Base-by-base conservation (phyloP, 2,888 invertebrate genomes). In the Ditula angustiorana region DNA sequence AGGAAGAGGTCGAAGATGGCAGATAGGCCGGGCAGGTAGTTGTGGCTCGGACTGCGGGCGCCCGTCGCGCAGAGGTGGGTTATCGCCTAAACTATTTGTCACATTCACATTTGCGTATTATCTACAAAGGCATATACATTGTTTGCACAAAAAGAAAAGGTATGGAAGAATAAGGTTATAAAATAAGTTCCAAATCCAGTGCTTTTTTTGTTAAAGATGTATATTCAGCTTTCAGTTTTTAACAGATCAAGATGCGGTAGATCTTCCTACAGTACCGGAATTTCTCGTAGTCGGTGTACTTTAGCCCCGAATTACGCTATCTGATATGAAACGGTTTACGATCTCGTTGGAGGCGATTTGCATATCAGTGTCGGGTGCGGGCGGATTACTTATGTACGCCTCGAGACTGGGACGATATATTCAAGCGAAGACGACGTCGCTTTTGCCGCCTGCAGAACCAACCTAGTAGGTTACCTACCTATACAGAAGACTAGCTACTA, bases 311-410 rank as follows among this genome's bases (percentile, higher is more conserved):
- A 88, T 86, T 85, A 82, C 77, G 76, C 82, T 87, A 88, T 90
- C 89, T 80, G 89, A 88, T 90, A 82, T 80, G 79, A 85, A 85
- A 86, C 84, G 85, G 85, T 89, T 90, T 89, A 89, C 87, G 86
- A 88, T 89, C 83, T 86, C 75, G 79, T 73, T 80, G 79, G 84
- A 79, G 83, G 82, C 76, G 80, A 90, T 90, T 90, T 90, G 88
- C 90, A 90, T 90, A 90, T 89, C 88, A 86, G 88, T 77, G 77
- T 73, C 76, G 78, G 78, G 82, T 78, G 81, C 78, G 81, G 80
- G 81, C 76, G 75, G 74, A 78, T 64, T 64, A 64, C 64, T 64
- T 64, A 64, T 64, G 80, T 78, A 74, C 76, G 79, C 79, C 79
- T 77, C 80, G 80, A 81, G 75, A 79, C 74, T 76, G 80, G 63